A percentile compares a stretch with the other conserved stretches of the same genome.
phyloP scores from a whole-genome alignment of 2,888 invertebrate genomes.

The Drosophila fulvimacula region DNA sequence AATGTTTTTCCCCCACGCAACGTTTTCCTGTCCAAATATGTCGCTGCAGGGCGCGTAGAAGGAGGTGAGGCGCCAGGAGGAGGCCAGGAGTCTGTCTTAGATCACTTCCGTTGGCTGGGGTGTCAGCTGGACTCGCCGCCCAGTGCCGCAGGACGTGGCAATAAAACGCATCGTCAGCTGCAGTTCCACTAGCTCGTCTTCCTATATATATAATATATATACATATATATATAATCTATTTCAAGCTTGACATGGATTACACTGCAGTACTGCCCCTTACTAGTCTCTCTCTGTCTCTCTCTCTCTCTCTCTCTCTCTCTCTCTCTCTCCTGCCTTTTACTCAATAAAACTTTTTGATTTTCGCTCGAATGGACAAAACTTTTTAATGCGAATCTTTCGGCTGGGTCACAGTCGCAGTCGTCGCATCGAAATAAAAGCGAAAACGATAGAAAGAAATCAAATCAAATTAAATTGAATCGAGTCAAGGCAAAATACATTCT shows the following conservation, averaged over 20 bases:
- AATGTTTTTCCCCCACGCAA: slow-evolving; percentile 44
- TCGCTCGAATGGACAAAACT: slow-evolving; percentile 75
- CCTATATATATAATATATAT: slow-evolving; percentile 29
- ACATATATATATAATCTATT: slow-evolving; percentile 58
- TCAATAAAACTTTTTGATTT: slow-evolving; percentile 80
- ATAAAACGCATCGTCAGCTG: slow-evolving; percentile 71
- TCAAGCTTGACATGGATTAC: slow-evolving; percentile 41
- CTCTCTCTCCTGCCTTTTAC: slow-evolving; percentile 39
- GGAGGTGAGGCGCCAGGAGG: neutral
- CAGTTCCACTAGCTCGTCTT: slow-evolving; percentile 17
- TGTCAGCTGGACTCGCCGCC: slow-evolving; percentile 18
- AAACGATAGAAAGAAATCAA: slow-evolving; percentile 54
- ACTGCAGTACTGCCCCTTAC: neutral
- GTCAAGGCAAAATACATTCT: slow-evolving; percentile 56
- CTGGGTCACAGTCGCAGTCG: slow-evolving; percentile 21
- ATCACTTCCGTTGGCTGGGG: slow-evolving; percentile 14
- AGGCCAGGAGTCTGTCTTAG: neutral
- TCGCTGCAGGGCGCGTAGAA: slow-evolving; percentile 16
- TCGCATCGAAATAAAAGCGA: slow-evolving; percentile 27
- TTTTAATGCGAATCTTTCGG: slow-evolving; percentile 71
- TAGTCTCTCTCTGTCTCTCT: neutral
- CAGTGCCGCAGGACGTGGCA: slow-evolving; percentile 63
- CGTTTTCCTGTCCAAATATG: slow-evolving; percentile 21
- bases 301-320: neutral
- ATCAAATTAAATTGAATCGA: slow-evolving; percentile 64